Evolutionary conservation across 2,113 vertebrate species (phyloP), one percentile per base, ranked within the genome.

Genomic region (Cercopithecus mona): DNA sequence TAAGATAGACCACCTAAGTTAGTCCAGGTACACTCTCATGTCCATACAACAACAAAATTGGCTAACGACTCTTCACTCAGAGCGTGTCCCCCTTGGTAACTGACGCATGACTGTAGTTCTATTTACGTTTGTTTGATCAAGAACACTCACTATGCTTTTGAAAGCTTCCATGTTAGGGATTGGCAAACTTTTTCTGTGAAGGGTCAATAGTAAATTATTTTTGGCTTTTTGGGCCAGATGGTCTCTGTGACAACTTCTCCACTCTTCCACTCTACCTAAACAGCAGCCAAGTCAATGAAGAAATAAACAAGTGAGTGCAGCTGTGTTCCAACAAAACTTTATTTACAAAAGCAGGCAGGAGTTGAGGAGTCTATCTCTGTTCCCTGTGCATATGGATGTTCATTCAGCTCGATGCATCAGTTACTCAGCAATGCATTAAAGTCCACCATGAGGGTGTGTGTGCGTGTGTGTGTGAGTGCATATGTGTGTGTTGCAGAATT

Each of bases 121-220:
- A 0, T 1, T 13, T 14, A 0, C 0, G 1, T 6, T 0, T 17
- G 5, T 27, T 5, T 20, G 10, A 30, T 4, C 1, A 8, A 14
- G 22, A 13, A 1, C 1, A 3, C 22, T 55, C 20, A 20, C 18
- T 0, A 35, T 0, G 2, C 20, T 17, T 40, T 20, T 20, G 3
- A 3, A 6, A 1, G 12, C 50, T 17, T 40, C 78, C 13, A 5
- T 1, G 1, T 30, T 5, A 35, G 6, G 25, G 22, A 0, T 14
- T 20, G 22, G 48, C 25, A 17, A 8, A 18, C 6, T 6, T 35
- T n/a, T 40, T 23, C 75, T 17, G 1, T 0, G 8, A 35, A 83
- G 45, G 55, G 55, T 32, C n/a, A 7, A 3, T 6, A 2, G 50
- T 13, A 55, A 16, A 14, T 16, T 30, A 1, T 4, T 84, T 48